Percentiles rank a stretch among this genome's conserved stretches.
phyloP scores from a whole-genome alignment of 2,888 invertebrate species.

The Diplolepis rosae region DNA sequence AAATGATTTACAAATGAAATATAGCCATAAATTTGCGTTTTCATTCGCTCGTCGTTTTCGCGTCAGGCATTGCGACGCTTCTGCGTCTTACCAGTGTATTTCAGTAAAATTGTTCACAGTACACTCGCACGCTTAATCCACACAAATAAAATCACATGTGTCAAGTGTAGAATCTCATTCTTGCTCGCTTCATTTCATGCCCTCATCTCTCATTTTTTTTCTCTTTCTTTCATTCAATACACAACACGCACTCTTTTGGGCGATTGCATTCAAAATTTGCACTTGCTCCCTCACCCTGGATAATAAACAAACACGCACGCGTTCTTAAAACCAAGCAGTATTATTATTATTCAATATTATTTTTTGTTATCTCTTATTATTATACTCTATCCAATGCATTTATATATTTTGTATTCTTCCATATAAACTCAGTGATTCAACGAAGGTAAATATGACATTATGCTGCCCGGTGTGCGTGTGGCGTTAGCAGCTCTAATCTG shows the following conservation, averaged over 20 bases:
- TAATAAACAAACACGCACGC: constrained; percentile 43
- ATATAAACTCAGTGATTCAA: constrained; percentile 67
- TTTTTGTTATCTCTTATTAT: constrained; percentile 71
- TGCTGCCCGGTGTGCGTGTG: constrained; percentile 64
- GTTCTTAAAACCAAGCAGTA: constrained; percentile 74
- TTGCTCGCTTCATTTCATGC: constrained; percentile 39
- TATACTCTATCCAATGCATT: constrained; percentile 74
- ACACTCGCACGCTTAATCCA: constrained; percentile 38
- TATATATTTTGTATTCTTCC: constrained; percentile 63
- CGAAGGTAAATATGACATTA: constrained; percentile 64
- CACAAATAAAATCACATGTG: constrained; percentile 35
- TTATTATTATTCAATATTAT: constrained; percentile 65
- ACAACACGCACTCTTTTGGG: background rate
- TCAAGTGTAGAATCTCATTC: constrained; percentile 50
- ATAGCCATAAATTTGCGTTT: constrained; percentile 71
- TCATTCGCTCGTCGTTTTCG: constrained; percentile 52
- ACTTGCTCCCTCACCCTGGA: constrained; percentile 52
- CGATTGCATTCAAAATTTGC: constrained; percentile 5
- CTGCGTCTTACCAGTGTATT: constrained; percentile 18
- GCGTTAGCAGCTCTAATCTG: constrained; percentile 38
- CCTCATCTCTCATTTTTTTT: constrained; percentile 25
- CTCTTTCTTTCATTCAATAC: constrained; percentile 25
- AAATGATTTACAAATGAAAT: constrained; percentile 78
- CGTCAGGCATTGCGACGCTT: constrained; percentile 44
- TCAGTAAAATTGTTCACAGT: constrained; percentile 35